These are phyloP conservation scores for Myiozetetes cayanensis DNA, from an alignment of 2,113 vertebrate species.

Conservation along the genomic window DNA sequence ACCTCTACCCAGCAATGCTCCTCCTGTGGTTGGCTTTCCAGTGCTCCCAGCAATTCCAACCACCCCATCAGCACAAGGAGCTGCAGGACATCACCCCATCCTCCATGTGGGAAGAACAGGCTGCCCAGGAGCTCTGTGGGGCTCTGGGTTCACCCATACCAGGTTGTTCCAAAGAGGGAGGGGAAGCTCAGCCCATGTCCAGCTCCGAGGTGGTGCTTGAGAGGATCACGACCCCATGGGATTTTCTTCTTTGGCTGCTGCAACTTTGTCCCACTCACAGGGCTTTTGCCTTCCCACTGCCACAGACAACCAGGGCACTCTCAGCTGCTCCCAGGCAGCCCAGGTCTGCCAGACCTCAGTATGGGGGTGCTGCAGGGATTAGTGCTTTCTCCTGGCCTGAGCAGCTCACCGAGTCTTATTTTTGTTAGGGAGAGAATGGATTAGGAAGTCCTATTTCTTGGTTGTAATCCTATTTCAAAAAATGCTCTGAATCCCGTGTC, in stretches of 20 bases:
- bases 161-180: not conserved
- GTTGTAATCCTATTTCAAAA: constrained; percentile 35
- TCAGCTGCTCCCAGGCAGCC: not conserved
- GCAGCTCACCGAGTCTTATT: not conserved
- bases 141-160: not conserved
- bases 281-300: not conserved
- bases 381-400: constrained; percentile 6
- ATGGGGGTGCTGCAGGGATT: not conserved
- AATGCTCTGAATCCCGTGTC: not conserved
- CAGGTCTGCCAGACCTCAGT: not conserved
- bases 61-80: not conserved
- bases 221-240: accelerated
- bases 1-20: no score
- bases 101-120: accelerated
- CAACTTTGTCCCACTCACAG: accelerated
- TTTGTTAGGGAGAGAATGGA: constrained; percentile 15
- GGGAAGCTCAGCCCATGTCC: not conserved
- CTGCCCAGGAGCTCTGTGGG: not conserved
- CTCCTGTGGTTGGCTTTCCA: not conserved
- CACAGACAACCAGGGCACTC: accelerated
- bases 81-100: not conserved
- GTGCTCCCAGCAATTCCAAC: not conserved
- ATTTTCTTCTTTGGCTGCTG: not conserved
- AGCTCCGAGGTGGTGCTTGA: not conserved
- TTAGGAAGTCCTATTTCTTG: constrained; percentile 7